Evolutionary conservation across 2,797 vertebrate species (phyloP), one percentile per base, ranked within the genome.

Genomic region (Peromyscus aztecus): DNA sequence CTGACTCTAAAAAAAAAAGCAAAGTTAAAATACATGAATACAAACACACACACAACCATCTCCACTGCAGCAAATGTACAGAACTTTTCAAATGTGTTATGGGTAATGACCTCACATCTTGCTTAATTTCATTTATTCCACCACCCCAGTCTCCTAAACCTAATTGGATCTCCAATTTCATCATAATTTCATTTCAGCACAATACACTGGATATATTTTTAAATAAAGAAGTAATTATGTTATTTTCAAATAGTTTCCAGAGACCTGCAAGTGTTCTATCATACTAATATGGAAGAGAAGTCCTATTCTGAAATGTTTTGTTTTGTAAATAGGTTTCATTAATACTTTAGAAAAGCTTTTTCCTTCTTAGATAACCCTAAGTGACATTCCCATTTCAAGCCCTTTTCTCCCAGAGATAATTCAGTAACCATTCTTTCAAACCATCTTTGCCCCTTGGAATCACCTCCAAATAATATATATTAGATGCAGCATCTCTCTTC

Each of bases 151-250:
- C 34, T 93, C 84, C 93, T 88, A 84, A 95, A 90, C 63, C 19
- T 31, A 93, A 85, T 24, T 95, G 80, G 37, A 31, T 83, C 17
- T 49, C 19, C 49, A 37, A 59, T 91, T 83, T 71, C 75, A 87
- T 81, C 89, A 89, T 89, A 59, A 95, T 89, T 92, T 94, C 4
- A 87, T 89, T 91, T 94, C 52, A 9, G 43, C 19, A 76, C 83
- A 71, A 81, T 91, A 69, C 52, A 37, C 31, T 84, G 23, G 16
- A 49, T 43, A 14, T 73, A 43, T 96, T 94, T 92, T 92, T 90
- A 92, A 76, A 87, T 86, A 37, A 95, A 90, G 12, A 93, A 91
- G 83, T 85, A 84, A 80, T 95, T 83, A 49, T 76, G 81, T 94
- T 37, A 80, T 89, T 91, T 93, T 89, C 40, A 69, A 95, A 81